These are phyloP conservation scores for Onychomys leucogaster DNA, from an alignment of 2,797 vertebrate species.

Conservation along the genomic window DNA sequence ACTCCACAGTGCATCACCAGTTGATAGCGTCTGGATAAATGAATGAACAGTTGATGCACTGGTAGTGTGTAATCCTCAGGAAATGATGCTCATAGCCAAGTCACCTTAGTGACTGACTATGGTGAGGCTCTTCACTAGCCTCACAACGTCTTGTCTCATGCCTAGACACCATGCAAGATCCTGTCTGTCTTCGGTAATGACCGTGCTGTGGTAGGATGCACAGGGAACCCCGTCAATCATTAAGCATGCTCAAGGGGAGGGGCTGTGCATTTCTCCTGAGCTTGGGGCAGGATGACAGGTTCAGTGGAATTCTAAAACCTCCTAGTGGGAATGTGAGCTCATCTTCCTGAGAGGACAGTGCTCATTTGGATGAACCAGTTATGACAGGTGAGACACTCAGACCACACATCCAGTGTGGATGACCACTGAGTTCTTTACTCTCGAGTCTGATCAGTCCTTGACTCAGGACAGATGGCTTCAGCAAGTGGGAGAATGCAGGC, in stretches of 20 bases:
- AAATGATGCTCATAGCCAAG: accelerated
- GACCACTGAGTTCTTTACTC: no score
- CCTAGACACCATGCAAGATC: background rate
- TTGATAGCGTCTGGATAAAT: no score
- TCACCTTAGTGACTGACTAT: background rate
- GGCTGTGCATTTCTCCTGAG: background rate
- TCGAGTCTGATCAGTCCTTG: background rate
- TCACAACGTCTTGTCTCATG: background rate
- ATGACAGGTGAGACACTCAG: background rate
- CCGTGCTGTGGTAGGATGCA: no score
- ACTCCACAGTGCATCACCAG: background rate
- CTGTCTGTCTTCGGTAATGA: background rate
- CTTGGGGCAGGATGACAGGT: background rate
- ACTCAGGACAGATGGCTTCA: background rate
- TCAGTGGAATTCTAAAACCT: accelerated
- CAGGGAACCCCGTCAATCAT: background rate
- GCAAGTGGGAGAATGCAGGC: background rate
- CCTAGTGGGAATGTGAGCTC: background rate
- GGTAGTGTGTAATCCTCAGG: accelerated
- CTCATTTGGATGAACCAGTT: accelerated
- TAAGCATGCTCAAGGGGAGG: background rate
- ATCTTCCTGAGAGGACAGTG: background rate
- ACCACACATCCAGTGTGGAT: background rate
- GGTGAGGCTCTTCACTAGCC: background rate
- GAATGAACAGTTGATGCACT: background rate